Conservation (phyloP, 30 jellyfish, hydroid and myxozoan genomes). For the Mastigias papua region DNA sequence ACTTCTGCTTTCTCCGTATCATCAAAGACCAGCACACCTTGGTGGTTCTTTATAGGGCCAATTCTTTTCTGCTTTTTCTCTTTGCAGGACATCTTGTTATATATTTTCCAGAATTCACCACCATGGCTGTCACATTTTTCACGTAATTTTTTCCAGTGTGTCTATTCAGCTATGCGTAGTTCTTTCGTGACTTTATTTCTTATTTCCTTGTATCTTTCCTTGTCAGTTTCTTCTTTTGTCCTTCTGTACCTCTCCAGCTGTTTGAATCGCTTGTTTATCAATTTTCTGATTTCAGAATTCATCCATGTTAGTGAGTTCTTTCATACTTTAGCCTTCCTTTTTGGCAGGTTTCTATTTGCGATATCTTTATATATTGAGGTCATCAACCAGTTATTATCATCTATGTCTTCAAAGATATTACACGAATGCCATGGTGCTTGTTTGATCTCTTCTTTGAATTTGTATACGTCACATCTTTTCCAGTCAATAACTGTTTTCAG, state of each 20-base stretch:
- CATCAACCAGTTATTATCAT: constrained; percentile 43
- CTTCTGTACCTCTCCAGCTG: constrained; percentile 44
- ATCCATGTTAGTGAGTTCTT: constrained; percentile 55
- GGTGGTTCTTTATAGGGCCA: constrained; percentile 47
- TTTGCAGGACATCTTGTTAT: constrained; percentile 38
- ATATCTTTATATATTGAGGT: constrained; percentile 12
- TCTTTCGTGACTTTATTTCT: constrained; percentile 49
- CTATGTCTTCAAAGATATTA: constrained; percentile 30
- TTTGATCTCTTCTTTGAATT: constrained; percentile 22
- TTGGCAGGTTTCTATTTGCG: constrained; percentile 41
- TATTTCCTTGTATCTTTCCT: constrained; percentile 21
- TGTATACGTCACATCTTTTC: constrained; percentile 27
- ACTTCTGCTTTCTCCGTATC: constrained; percentile 42
- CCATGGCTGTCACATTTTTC: constrained; percentile 41
- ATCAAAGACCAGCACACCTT: constrained; percentile 43
- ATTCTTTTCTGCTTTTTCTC: constrained; percentile 39
- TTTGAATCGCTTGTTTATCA: constrained; percentile 51
- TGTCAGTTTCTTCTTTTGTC: constrained; percentile 56
- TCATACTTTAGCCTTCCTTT: constrained; percentile 45
- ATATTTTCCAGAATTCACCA: constrained; percentile 46
- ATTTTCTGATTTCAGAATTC: constrained; percentile 39
- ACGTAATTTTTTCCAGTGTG: constrained; percentile 36
- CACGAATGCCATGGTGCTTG: constrained; percentile 23
- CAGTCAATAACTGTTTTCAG: constrained; percentile 41
- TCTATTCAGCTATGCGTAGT: constrained; percentile 59